Evolutionary conservation across 1,140 invertebrate genomes (phyloP), one percentile per base, ranked within the genome.

Genomic region (Harlomillsia oculata): DNA sequence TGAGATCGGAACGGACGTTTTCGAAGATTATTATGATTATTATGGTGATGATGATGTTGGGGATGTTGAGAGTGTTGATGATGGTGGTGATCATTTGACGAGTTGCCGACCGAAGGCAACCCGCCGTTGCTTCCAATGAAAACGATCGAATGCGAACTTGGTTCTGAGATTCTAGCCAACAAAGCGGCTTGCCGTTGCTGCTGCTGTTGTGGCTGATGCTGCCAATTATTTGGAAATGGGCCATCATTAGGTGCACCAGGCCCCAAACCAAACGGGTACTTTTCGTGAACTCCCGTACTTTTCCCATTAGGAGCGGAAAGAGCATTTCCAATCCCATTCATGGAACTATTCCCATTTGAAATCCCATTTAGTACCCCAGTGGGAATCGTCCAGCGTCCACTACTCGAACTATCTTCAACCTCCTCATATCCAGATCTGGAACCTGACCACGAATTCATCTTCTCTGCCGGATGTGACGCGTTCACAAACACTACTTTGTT

Each of bases 181-280:
- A 11, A 11, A 3, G 5, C 41, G 40, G 21, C 20, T 21, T n/a
- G 52, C 32, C 18, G 18, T 13, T 53, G 52, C n/a, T 30, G 40
- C 36, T 45, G 52, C 26, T 48, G 43, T 36, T 56, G 53, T 37
- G 26, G 53, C 8, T 56, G 53, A 18, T 53, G 40, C 40, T 54
- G 53, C 53, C 53, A 56, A 56, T 56, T 53, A 59, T 59, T 52
- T 39, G 40, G 56, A 59, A 63, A 63, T 59, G 61, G 61, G 53
- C 56, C 56, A 60, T 60, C 62, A 63, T 63, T 63, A 63, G 48
- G 32, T 34, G 16, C 56, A 63, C 45, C 50, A 46, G 57, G 53
- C 37, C 28, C 28, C 28, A 41, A 43, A 26, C 37, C 53, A n/a
- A 28, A 56, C 21, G 48, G 54, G 49, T 37, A 44, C 28, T 44